Percentiles rank a stretch among this genome's conserved stretches.
These are phyloP conservation scores for Crepidodera aurea DNA, from an alignment of 2,888 invertebrate genomes.

Conservation along the genomic window DNA sequence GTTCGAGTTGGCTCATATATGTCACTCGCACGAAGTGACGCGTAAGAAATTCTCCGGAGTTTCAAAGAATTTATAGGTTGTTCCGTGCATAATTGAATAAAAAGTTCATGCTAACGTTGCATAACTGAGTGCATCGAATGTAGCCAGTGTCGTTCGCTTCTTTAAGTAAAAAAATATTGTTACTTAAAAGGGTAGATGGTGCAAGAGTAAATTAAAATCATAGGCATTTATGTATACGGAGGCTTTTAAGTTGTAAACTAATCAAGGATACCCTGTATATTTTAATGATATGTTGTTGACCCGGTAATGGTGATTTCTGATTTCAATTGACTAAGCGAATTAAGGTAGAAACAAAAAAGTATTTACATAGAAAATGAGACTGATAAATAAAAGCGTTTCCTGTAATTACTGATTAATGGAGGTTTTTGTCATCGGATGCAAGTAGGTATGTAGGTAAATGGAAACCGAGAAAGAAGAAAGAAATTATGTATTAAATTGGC, in stretches of 20 bases:
- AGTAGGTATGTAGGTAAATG: neutral
- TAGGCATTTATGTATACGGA: no score
- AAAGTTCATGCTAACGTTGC: slow-evolving; percentile 12
- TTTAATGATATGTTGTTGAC: neutral
- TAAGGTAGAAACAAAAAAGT: neutral
- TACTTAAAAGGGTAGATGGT: neutral
- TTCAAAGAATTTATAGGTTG: slow-evolving; percentile 7
- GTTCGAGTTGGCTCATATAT: neutral
- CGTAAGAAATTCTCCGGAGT: slow-evolving; percentile 11
- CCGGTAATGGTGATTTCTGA: neutral
- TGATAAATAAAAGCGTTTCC: neutral
- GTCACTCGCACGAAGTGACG: slow-evolving; percentile 5
- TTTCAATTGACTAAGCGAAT: neutral
- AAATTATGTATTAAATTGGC: neutral
- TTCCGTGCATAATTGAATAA: slow-evolving; percentile 18
- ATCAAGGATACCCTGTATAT: no score
- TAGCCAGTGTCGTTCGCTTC: neutral
- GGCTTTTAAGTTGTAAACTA: no score
- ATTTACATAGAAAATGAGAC: neutral
- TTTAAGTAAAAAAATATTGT: neutral
- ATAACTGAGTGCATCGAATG: neutral
- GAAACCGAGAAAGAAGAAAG: neutral
- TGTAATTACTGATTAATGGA: neutral
- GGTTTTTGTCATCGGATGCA: neutral
- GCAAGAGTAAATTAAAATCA: neutral